phyloP scores from a whole-genome alignment of 2,113 vertebrate species.

The Rhodinocichla rosea region DNA sequence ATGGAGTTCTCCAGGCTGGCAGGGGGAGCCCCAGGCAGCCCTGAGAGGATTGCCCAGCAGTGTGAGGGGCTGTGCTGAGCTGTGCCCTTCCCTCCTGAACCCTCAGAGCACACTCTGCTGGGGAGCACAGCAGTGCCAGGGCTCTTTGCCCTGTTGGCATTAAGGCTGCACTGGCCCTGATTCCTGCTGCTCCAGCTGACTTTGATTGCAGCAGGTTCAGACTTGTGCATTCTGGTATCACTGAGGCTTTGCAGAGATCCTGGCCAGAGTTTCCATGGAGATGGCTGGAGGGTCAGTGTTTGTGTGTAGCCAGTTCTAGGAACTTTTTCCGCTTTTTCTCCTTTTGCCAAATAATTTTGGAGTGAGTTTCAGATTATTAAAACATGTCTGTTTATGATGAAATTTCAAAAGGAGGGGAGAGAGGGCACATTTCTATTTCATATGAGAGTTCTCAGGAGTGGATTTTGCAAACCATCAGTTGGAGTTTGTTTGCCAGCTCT shows the following conservation, averaged over 20 bases:
- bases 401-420: not conserved
- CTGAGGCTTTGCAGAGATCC: not conserved
- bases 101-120: rapidly evolving
- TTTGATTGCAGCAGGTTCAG: not conserved
- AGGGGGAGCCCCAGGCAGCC: not conserved
- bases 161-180: not conserved
- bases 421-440: not conserved
- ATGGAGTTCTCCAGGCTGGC: not conserved
- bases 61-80: not conserved
- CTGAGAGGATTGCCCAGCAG: not conserved
- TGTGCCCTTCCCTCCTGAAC: not conserved
- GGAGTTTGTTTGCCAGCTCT: not conserved
- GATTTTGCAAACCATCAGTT: not conserved
- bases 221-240: not conserved
- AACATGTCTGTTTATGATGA: not conserved
- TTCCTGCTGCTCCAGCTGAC: not conserved
- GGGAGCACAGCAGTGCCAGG: not conserved
- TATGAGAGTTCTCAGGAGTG: not conserved
- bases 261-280: not conserved
- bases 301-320: not conserved
- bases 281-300: not conserved
- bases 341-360: not conserved
- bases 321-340: not conserved
- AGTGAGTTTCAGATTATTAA: not conserved
- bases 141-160: not conserved